Evolutionary conservation across 2,888 invertebrate species (phyloP).

Genomic region (Antheraea assamensis): DNA sequence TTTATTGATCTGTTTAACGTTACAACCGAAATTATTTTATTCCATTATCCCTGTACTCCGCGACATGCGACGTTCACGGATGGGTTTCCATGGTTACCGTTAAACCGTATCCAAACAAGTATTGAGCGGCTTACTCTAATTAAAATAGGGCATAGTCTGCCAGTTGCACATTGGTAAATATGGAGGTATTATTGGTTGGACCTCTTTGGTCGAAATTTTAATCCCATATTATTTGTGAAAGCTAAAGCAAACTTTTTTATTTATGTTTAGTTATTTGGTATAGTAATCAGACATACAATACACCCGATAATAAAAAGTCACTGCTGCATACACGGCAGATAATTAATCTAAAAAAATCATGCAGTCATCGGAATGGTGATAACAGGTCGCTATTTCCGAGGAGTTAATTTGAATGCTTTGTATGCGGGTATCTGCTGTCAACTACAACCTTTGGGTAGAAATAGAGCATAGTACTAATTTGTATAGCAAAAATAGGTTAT

Average conservation of each 20-base stretch:
- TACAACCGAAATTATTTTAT: conserved; percentile 72
- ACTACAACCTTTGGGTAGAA: neutral
- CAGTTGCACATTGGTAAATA: conserved; percentile 22
- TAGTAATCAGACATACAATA: too few relatives aligned
- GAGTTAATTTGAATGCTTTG: neutral
- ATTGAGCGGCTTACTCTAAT: conserved; percentile 47
- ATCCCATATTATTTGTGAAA: too few relatives aligned
- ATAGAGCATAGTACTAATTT: neutral
- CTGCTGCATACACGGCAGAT: too few relatives aligned
- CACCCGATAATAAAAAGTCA: too few relatives aligned
- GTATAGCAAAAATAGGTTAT: too few relatives aligned
- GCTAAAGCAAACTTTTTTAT: too few relatives aligned
- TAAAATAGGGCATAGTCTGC: conserved; percentile 10
- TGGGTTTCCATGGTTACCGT: conserved; percentile 56
- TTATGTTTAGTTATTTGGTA: too few relatives aligned
- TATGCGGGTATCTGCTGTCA: neutral
- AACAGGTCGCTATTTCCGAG: neutral
- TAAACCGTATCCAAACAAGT: conserved; percentile 40
- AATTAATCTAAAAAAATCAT: too few relatives aligned
- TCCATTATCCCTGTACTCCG: conserved; percentile 62
- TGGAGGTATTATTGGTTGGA: neutral
- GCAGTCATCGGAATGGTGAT: neutral
- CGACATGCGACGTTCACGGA: conserved; percentile 61
- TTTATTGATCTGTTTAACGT: conserved; percentile 73
- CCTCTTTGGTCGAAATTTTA: neutral